Base-by-base conservation (phyloP, 2,113 vertebrate genomes). In the Otis tarda region DNA sequence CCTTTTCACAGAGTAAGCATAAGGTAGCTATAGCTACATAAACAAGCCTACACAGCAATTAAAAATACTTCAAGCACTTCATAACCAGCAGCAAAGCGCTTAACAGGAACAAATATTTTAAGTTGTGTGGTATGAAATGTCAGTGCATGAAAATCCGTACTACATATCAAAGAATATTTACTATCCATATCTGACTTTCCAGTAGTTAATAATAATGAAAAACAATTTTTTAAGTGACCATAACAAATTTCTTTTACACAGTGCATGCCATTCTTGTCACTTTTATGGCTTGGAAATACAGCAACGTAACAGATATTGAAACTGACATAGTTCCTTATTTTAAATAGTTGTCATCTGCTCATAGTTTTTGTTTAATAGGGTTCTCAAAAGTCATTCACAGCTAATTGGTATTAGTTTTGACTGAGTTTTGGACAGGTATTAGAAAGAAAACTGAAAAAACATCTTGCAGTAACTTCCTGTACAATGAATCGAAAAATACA, bases 171-270 rank as follows among this genome's bases (percentile, higher is more conserved):
- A 87, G 10, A 81, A 56, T 57, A 95, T 87, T 95, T 95, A 74
- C 27, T 64, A 35, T 35, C 65, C 45, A 16, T 78, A 87, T 68
- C 56, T 82, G 53, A 91, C 74, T 91, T 93, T 53, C 27, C 43
- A 71, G 56, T 33, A 95, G 87, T 89, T 95, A 87, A 89, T 83
- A 95, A 90, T 82, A 84, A 76, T 60, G 56, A 89, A 91, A 93
- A 97, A 61, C 55, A 92, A 37, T 56, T 90, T 85, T 94, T 84
- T 79, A 95, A 91, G 78, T 93, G 93, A 95, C 89, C 64, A 45
- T 82, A 91, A 71, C 73, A 94, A 84, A 87, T 93, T 82, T 68
- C 27, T 94, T 87, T 80, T 79, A 87, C 59, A 20, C 18, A 75
- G 57, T 31, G 19, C 35, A 28, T 73, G 61, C n/a, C 45, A 53